A percentile compares a stretch with the other conserved stretches of the same genome.
Evolutionary conservation across 2,797 vertebrate genomes (phyloP).

Genomic region (Prunella strophiata): DNA sequence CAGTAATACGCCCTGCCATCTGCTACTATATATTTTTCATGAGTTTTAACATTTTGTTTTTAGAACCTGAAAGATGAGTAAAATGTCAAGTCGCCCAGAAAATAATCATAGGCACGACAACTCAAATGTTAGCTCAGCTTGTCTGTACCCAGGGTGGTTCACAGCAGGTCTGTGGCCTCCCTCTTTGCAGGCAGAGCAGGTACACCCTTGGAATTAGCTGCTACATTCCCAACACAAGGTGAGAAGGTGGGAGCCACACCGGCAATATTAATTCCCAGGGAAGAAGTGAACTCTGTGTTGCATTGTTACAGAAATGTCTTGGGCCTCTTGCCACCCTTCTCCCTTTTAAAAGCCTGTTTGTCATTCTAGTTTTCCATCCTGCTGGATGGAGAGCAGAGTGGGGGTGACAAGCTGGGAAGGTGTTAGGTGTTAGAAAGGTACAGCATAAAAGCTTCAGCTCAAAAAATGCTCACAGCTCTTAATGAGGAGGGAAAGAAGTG

Average conservation of each 20-base stretch:
- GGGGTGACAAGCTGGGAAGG: neutral
- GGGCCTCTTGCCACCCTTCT: neutral
- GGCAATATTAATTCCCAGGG: neutral
- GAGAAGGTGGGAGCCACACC: neutral
- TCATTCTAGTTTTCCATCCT: neutral
- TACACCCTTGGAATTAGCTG: neutral
- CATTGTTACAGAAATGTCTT: neutral
- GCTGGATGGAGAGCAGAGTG: neutral
- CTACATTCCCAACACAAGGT: neutral
- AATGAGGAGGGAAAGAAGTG: neutral
- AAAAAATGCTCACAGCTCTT: neutral
- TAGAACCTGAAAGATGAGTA: conserved; percentile 72
- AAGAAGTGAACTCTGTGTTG: neutral
- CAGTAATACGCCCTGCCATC: conserved; percentile 64
- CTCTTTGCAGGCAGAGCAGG: neutral
- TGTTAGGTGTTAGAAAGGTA: neutral
- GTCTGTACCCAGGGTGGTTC: conserved; percentile 25
- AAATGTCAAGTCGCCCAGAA: conserved; percentile 72
- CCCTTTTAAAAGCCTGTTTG: neutral
- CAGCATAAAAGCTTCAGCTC: neutral
- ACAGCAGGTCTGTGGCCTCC: neutral
- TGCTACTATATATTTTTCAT: conserved; percentile 69
- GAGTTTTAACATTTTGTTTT: conserved; percentile 73
- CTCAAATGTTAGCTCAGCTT: conserved; percentile 63
- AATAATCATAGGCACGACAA: conserved; percentile 67